These are phyloP conservation scores for Caenorhabditis brenneri DNA, from an alignment of 1,140 invertebrate species.

Conservation along the genomic window DNA sequence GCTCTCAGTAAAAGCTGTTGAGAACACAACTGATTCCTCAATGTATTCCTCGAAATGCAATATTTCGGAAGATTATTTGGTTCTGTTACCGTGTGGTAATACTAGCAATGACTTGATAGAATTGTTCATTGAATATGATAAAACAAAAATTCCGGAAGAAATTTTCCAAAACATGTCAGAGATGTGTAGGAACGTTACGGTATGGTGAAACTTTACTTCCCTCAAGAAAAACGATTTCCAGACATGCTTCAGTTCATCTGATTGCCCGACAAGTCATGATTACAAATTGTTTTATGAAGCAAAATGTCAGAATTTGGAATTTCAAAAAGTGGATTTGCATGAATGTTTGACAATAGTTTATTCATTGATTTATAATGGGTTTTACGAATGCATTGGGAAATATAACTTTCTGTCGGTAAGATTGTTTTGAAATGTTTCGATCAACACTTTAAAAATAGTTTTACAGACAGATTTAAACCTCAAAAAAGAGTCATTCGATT, in stretches of 20 bases:
- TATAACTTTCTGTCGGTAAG: not conserved
- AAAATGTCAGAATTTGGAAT: not conserved
- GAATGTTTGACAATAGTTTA: not conserved
- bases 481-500: not conserved
- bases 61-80: not conserved
- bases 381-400: not conserved
- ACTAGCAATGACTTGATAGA: not conserved
- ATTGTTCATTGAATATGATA: not conserved
- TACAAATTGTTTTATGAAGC: not conserved
- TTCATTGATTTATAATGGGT: not conserved
- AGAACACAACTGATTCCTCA: too few relatives aligned
- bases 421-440: not conserved
- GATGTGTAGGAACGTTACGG: not conserved
- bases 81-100: not conserved
- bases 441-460: not conserved
- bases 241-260: not conserved
- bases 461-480: not conserved
- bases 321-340: not conserved
- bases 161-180: not conserved
- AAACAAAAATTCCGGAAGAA: not conserved
- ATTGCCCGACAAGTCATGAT: not conserved
- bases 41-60: too few relatives aligned
- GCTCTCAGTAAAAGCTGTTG: too few relatives aligned
- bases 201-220: not conserved
- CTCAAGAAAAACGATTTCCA: not conserved